A percentile compares a stretch with the other conserved stretches of the same genome.
phyloP scores from a whole-genome alignment of 2,797 vertebrate species.

The Muscicapa comitata region DNA sequence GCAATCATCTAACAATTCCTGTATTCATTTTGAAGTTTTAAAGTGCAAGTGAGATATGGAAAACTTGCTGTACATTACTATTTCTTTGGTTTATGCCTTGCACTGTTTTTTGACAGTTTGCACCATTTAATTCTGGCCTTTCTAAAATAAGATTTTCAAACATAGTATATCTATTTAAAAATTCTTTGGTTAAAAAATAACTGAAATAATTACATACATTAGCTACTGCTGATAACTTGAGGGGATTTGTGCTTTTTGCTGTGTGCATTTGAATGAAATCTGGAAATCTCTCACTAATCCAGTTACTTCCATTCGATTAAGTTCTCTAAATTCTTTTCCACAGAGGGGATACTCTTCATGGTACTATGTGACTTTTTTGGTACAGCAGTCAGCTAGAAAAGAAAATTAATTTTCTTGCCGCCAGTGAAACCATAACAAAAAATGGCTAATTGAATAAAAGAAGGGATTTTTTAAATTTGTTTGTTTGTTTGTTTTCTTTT shows the following conservation, averaged over 20 bases:
- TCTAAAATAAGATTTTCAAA: not conserved
- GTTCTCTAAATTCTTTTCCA: conserved; percentile 11
- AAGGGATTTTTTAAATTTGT: not conserved
- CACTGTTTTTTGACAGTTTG: not conserved
- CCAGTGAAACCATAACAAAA: not conserved
- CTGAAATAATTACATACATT: not conserved
- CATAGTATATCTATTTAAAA: not conserved
- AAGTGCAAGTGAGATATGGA: not conserved
- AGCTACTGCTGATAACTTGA: not conserved
- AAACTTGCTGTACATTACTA: not conserved
- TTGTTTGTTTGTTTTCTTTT: too few relatives aligned
- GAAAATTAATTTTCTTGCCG: not conserved
- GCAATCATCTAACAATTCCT: not conserved
- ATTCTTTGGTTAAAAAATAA: not conserved
- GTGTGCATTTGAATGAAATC: conserved; percentile 23
- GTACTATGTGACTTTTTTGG: not conserved
- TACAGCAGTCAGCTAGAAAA: not conserved
- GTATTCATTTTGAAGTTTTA: not conserved
- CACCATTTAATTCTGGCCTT: not conserved
- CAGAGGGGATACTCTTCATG: not conserved
- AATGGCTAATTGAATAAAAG: not conserved
- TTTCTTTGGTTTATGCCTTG: not conserved
- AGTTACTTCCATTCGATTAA: conserved; percentile 36
- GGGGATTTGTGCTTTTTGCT: conserved; percentile 23
- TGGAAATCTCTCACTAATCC: conserved; percentile 21